Evolutionary conservation across 1,140 invertebrate genomes (phyloP), one percentile per base, ranked within the genome.

Genomic region (Parapsyche elsis): DNA sequence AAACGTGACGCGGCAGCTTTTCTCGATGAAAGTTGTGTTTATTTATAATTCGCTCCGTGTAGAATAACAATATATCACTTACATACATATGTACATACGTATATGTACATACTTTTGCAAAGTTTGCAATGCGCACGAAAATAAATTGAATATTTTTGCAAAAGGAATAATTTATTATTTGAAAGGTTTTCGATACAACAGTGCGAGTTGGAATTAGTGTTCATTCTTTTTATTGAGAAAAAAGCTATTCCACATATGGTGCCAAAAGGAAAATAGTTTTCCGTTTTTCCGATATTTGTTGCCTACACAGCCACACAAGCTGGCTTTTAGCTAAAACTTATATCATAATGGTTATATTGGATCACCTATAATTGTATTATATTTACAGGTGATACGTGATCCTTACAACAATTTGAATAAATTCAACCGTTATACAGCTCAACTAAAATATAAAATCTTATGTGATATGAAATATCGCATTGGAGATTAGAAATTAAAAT

Each of bases 181-280:
- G 59, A 61, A 61, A 61, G 59, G 7, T 61, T 23, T 19, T 61
- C 21, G 9, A 61, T 61, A 61, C 59, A 61, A 61, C 49, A 23
- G 9, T 16, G 7, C 21, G 59, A 19, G 59, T 0, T 23, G 21
- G 21, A 61, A 23, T 61, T 61, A 61, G 59, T 23, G 59, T 21
- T 61, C 59, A 23, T 61, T 21, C 49, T 61, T 61, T 61, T 61
- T 61, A 61, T 61, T 19, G 59, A 61, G 59, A 23, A 61, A 61
- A 61, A 61, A 61, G 9, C 5, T 14, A 61, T 61, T 23, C 19
- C 59, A 61, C 59, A 61, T 2, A 61, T 61, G 59, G 59, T 61
- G 59, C 59, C 16, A 61, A 53, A 61, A 61, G 21, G 21, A 61
- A 61, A 61, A 61, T 61, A 61, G 59, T 61, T 61, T 53, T 53